Conservation (phyloP, 2,888 invertebrate genomes). For the Drosophila seclusa region DNA sequence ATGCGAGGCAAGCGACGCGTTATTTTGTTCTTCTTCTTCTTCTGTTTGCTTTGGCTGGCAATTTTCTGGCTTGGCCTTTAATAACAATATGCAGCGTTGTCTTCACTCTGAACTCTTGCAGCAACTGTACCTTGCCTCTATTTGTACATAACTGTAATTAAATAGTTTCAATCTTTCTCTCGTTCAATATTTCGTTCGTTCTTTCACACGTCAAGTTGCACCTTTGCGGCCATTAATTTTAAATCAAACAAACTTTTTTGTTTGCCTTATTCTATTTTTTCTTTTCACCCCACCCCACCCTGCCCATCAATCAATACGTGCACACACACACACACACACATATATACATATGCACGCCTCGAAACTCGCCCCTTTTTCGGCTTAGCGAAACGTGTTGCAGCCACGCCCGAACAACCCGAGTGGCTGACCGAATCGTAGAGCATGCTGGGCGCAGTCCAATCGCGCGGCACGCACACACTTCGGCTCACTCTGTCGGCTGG, state of each 20-base stretch:
- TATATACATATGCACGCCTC: slow-evolving; percentile 6
- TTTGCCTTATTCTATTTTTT: slow-evolving; percentile 6
- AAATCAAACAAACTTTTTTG: slow-evolving; percentile 7
- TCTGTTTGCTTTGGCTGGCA: slow-evolving; percentile 5
- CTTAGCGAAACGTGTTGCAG: slow-evolving; percentile 14
- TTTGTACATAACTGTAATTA: slow-evolving; percentile 3
- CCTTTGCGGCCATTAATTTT: slow-evolving; percentile 26
- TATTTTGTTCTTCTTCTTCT: slow-evolving; percentile 3
- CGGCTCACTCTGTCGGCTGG: slow-evolving; percentile 41
- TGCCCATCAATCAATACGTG: slow-evolving; percentile 52
- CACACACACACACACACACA: background rate
- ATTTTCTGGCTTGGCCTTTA: slow-evolving; percentile 40
- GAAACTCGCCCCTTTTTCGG: slow-evolving; percentile 51
- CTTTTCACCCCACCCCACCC: slow-evolving; percentile 9
- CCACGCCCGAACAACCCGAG: slow-evolving; percentile 50
- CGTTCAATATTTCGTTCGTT: background rate
- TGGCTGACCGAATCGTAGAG: slow-evolving; percentile 36
- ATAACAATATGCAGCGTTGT: slow-evolving; percentile 34
- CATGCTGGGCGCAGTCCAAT: slow-evolving; percentile 19
- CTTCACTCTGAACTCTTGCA: background rate
- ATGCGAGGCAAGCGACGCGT: slow-evolving; percentile 36
- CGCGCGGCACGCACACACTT: slow-evolving; percentile 18
- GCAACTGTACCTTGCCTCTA: slow-evolving; percentile 22
- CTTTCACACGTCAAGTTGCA: slow-evolving; percentile 2
- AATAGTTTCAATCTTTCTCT: background rate